Evolutionary conservation across 2,888 invertebrate genomes (phyloP), one percentile per base, ranked within the genome.

Genomic region (Harmothoe impar): DNA sequence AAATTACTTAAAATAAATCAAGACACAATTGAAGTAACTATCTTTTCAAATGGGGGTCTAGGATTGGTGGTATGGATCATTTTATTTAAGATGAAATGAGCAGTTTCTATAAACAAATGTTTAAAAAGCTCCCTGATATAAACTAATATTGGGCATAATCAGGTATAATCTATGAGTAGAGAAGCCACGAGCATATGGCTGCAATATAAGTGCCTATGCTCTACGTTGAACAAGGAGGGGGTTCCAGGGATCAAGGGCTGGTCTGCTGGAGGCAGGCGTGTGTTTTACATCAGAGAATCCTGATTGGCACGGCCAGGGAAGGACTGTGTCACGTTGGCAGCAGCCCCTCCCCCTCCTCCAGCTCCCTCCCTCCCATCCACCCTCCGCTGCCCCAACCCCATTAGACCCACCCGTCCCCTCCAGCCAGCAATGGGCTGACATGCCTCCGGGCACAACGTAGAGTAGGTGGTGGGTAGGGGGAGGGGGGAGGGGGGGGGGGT

Each of bases 231-330:
- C 62, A 62, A 62, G 62, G 62, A n/a, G n/a, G 62, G 17, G 62
- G 62, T n/a, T 62, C 15, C 20, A 62, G 62, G 77, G 31, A 77
- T 77, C 29, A 77, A 15, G 29, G 77, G 29, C 77, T 25, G 77
- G 77, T 20, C 62, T n/a, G 62, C 72, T n/a, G 29, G 3, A 25
- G 25, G 29, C 29, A 17, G 81, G 35, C 43, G 81, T 81, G 81
- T 81, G 81, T 20, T 81, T 81, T 43, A 33, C 43, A 81, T 81
- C 81, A 81, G 81, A 77, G 77, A 77, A n/a, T 5, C 35, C 43
- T 43, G 81, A 81, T 33, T 81, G 81, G 81, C 81, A 81, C 81
- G 81, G 35, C 43, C 81, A 81, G 81, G 81, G 81, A 81, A 81
- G 81, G 33, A 81, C 81, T 43, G 43, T 81, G 81, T 43, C 81